These are phyloP conservation scores for Myxocyprinus asiaticus DNA, from an alignment of 2,113 vertebrate genomes.

Conservation along the genomic window DNA sequence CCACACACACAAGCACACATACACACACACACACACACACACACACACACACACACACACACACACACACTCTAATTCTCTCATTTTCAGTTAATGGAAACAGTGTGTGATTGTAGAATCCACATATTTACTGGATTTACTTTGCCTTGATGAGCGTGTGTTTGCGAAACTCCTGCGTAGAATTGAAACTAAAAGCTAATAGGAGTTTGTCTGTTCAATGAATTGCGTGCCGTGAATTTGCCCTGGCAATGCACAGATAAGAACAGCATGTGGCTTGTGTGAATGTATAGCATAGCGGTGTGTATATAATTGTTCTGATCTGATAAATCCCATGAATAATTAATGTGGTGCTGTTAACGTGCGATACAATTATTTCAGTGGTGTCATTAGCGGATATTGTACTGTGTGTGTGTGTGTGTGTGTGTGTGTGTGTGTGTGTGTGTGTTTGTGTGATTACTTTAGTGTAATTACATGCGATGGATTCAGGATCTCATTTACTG, in stretches of 20 bases:
- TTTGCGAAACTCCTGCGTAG: too few species aligned
- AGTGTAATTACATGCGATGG: background rate
- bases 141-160: background rate
- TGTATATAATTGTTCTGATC: constrained; percentile 17
- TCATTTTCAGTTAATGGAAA: background rate
- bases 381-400: constrained; percentile 7
- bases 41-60: too few species aligned
- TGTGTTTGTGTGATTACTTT: background rate
- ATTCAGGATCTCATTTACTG: background rate
- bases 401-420: too few species aligned
- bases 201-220: background rate
- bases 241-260: background rate
- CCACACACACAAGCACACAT: too few species aligned
- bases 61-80: background rate
- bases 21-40: too few species aligned
- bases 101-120: background rate
- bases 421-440: too few species aligned
- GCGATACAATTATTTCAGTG: constrained; percentile 16
- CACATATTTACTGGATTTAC: background rate
- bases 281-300: background rate
- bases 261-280: background rate
- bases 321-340: constrained; percentile 38
- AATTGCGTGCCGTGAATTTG: background rate
- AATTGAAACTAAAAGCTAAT: too few species aligned
- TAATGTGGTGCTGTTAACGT: constrained; percentile 20